phyloP scores from a whole-genome alignment of 1,140 invertebrate species.

The Drosophila kurseongensis region DNA sequence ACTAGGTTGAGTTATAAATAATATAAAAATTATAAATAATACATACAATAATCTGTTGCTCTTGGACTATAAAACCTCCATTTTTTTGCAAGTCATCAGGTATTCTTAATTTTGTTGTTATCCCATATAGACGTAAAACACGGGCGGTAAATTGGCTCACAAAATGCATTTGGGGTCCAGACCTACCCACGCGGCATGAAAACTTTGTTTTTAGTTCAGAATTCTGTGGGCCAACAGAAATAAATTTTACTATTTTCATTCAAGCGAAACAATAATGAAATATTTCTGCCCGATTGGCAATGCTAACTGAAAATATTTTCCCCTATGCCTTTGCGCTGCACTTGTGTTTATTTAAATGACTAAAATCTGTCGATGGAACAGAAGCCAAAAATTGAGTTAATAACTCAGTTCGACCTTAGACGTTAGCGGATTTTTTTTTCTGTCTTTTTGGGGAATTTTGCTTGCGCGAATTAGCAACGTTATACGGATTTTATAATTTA shows the following conservation, averaged over 20 bases:
- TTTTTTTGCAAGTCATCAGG: background rate
- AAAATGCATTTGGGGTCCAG: conserved; percentile 47
- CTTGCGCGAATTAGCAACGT: conserved; percentile 64
- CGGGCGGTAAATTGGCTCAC: conserved; percentile 24
- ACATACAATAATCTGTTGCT: too few species aligned
- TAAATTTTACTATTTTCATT: conserved; percentile 44
- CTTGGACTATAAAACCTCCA: background rate
- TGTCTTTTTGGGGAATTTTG: conserved; percentile 57
- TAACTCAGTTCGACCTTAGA: conserved; percentile 67
- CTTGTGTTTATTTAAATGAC: conserved; percentile 73
- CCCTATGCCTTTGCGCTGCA: conserved; percentile 16
- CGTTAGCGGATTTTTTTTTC: conserved; percentile 21
- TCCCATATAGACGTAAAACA: conserved; percentile 13
- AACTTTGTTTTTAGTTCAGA: conserved; percentile 61
- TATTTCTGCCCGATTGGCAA: conserved; percentile 51
- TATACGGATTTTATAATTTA: conserved; percentile 54
- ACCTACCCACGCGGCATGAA: conserved; percentile 46
- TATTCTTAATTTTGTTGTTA: conserved; percentile 18
- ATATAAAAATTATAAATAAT: too few species aligned
- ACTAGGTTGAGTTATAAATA: too few species aligned
- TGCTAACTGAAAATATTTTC: conserved; percentile 47
- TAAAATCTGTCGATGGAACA: conserved; percentile 63
- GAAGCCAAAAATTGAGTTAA: conserved; percentile 75
- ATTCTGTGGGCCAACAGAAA: conserved; percentile 45
- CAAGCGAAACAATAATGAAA: conserved; percentile 26